A percentile compares a stretch with the other conserved stretches of the same genome.
Conservation (phyloP, 2,797 vertebrate species). For the Natrix natrix region DNA sequence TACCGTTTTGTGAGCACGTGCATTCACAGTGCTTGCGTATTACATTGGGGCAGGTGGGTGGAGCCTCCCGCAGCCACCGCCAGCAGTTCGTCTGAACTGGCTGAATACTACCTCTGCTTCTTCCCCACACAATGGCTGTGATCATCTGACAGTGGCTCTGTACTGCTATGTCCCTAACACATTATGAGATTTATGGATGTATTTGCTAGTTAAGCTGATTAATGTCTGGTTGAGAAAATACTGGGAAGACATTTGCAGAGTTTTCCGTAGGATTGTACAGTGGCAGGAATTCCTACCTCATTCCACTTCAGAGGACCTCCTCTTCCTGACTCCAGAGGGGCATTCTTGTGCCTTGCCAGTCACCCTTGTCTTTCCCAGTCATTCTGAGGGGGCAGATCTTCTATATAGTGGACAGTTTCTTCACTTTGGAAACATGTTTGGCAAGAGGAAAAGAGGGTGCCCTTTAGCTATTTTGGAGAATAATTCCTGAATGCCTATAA, state of each 20-base stretch:
- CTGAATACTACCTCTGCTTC: neutral
- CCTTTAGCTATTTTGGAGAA: neutral
- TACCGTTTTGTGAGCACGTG: too few relatives aligned
- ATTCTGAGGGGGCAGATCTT: neutral
- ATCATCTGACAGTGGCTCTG: neutral
- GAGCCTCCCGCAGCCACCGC: too few relatives aligned
- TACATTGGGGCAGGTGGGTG: too few relatives aligned
- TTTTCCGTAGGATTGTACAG: neutral
- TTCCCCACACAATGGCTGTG: neutral
- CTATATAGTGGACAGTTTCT: neutral
- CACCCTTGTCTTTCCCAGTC: neutral
- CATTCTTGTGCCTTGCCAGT: neutral
- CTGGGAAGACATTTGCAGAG: neutral
- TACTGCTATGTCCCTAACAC: neutral
- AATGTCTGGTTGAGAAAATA: neutral
- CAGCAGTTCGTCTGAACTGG: too few relatives aligned
- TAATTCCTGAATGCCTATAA: neutral
- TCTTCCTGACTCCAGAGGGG: neutral
- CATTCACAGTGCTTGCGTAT: too few relatives aligned
- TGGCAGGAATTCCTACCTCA: neutral
- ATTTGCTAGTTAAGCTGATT: neutral
- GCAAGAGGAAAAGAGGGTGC: neutral
- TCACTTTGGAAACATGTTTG: neutral
- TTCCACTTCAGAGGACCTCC: neutral
- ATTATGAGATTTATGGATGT: neutral